Percentiles rank a stretch among this genome's conserved stretches.
These are phyloP conservation scores for Plestiodon gilberti DNA, from an alignment of 2,113 vertebrate genomes.

Conservation along the genomic window DNA sequence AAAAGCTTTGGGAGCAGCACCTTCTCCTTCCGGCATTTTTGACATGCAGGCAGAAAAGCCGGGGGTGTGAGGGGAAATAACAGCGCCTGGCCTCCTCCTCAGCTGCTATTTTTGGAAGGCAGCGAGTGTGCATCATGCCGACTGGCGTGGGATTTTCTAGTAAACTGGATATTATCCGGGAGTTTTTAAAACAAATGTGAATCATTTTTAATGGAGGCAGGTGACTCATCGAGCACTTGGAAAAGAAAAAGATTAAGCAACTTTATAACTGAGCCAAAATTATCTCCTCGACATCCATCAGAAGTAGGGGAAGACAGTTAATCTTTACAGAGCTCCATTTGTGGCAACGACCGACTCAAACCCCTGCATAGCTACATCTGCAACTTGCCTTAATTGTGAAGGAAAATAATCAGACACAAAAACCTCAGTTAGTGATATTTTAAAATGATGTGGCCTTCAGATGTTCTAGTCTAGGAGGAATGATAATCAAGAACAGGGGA, in stretches of 20 bases:
- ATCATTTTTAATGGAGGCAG: conserved; percentile 36
- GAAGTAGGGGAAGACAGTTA: conserved; percentile 13
- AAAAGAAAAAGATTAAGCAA: conserved; percentile 2
- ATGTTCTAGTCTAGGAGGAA: background rate
- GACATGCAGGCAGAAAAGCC: conserved; percentile 3
- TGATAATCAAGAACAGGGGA: background rate
- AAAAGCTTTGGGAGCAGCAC: background rate
- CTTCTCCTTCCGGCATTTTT: conserved; percentile 23
- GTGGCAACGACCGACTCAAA: background rate
- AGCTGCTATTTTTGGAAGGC: conserved; percentile 31
- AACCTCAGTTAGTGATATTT: background rate
- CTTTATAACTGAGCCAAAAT: background rate
- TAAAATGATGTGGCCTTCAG: background rate
- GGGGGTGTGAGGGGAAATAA: conserved; percentile 28
- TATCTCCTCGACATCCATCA: background rate
- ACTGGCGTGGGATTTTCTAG: conserved; percentile 41
- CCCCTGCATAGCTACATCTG: background rate
- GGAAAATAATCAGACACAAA: background rate
- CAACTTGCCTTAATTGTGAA: background rate
- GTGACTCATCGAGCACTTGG: conserved; percentile 30
- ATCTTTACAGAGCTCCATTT: conserved; percentile 2
- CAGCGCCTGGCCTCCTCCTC: conserved; percentile 15
- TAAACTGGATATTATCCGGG: conserved; percentile 41
- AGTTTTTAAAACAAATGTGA: conserved; percentile 33
- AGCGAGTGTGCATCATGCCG: background rate